Evolutionary conservation across 2,888 invertebrate genomes (phyloP), one percentile per base, ranked within the genome.

Genomic region (Dilophus febrilis): DNA sequence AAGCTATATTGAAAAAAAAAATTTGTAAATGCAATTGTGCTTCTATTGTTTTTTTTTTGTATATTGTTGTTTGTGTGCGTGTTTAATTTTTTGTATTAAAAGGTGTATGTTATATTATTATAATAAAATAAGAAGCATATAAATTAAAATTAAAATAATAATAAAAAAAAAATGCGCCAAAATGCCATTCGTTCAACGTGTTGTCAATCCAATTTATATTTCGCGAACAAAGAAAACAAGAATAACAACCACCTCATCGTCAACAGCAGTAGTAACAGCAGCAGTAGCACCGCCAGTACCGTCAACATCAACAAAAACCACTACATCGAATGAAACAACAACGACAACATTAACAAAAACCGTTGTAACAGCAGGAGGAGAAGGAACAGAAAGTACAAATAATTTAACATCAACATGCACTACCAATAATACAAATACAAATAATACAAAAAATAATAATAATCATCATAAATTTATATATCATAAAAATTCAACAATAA

Each of bases 101-200:
- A n/a, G n/a, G n/a, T n/a, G n/a, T n/a, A n/a, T n/a, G n/a, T n/a
- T n/a, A n/a, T n/a, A n/a, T n/a, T n/a, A n/a, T n/a, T n/a, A n/a
- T n/a, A n/a, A n/a, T n/a, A n/a, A n/a, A n/a, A n/a, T n/a, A n/a
- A n/a, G n/a, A n/a, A n/a, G n/a, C n/a, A n/a, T n/a, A n/a, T 22
- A 35, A 35, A 35, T 35, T 35, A 22, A 22, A 26, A 37, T 17
- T 26, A 22, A 35, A 18, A 35, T 4, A 35, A 17, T 6, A 35
- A 18, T 16, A 31, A 34, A 41, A 42, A 42, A 37, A 43, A 37
- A 41, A 44, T 43, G 41, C 40, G 42, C 59, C 61, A 69, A 67
- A 54, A 87, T 88, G 87, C 87, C 88, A 64, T 87, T 87, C 70
- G 77, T 85, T 58, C 77, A 82, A 59, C 77, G 86, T 53, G 74